Percentiles rank a stretch among this genome's conserved stretches.
Conservation (phyloP, 2,113 vertebrate genomes). For the Lethenteron camtschaticum region DNA sequence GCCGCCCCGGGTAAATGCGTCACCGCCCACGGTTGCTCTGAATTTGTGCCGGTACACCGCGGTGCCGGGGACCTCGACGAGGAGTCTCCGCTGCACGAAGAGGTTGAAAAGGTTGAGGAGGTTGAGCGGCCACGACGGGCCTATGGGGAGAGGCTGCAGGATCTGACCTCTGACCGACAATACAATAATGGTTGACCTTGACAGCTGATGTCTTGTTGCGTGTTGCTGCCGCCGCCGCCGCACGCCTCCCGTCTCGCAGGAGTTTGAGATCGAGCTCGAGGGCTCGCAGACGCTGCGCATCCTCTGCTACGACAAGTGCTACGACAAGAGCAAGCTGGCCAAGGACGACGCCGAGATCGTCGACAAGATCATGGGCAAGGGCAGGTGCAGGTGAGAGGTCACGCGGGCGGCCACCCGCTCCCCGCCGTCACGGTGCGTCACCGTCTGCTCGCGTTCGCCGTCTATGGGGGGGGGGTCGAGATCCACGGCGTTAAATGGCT, state of each 20-base stretch:
- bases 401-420: background rate
- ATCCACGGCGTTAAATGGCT: too few species aligned
- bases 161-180: too few species aligned
- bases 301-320: constrained; percentile 90
- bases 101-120: too few species aligned
- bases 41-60: too few species aligned
- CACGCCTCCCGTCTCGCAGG: constrained; percentile 21
- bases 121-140: too few species aligned
- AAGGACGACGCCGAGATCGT: constrained; percentile 93
- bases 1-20: too few species aligned
- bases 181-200: background rate
- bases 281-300: constrained; percentile 85
- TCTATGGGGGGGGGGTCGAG: background rate
- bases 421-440: background rate
- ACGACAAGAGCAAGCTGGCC: constrained; percentile 82
- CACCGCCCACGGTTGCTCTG: too few species aligned
- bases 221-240: too few species aligned
- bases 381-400: constrained; percentile 63
- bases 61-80: too few species aligned
- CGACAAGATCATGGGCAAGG: constrained; percentile 98
- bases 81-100: too few species aligned
- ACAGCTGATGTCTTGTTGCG: background rate
- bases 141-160: too few species aligned
- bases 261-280: constrained; percentile 93
- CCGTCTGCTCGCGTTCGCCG: background rate